Evolutionary conservation across 2,888 invertebrate species (phyloP).

Genomic region (Catocala sponsa): DNA sequence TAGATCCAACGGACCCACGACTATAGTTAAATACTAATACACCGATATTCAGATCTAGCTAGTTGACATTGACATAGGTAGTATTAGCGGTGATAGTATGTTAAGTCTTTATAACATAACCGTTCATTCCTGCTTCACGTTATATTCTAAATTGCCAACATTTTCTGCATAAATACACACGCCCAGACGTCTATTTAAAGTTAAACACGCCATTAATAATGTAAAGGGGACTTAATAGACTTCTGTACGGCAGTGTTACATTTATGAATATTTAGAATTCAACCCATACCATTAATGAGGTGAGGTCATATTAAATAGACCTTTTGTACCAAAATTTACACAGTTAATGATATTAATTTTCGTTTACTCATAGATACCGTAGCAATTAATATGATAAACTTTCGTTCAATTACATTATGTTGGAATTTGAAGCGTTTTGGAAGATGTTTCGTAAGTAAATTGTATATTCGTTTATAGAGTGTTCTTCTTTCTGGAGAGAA

Average conservation of each 20-base stretch:
- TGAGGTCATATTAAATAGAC: slow-evolving; percentile 40
- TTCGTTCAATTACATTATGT: background rate
- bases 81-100: too few relatives aligned
- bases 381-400: slow-evolving; percentile 14
- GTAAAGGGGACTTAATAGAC: slow-evolving; percentile 36
- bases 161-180: background rate
- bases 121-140: too few relatives aligned
- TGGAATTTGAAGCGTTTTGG: background rate
- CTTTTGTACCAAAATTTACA: slow-evolving; percentile 42
- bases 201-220: slow-evolving; percentile 24
- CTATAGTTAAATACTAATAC: too few relatives aligned
- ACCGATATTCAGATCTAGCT: too few relatives aligned
- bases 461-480: too few relatives aligned
- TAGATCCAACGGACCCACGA: too few relatives aligned
- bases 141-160: background rate
- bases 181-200: slow-evolving; percentile 23
- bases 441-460: too few relatives aligned
- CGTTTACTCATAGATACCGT: slow-evolving; percentile 41
- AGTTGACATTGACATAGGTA: too few relatives aligned
- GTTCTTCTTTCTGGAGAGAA: too few relatives aligned
- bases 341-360: slow-evolving; percentile 43
- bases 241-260: slow-evolving; percentile 32
- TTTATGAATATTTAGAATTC: slow-evolving; percentile 50
- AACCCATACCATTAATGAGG: slow-evolving; percentile 42
- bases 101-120: too few relatives aligned